Conservation (phyloP, 2,797 vertebrate species). For the Sitta carolinensis region DNA sequence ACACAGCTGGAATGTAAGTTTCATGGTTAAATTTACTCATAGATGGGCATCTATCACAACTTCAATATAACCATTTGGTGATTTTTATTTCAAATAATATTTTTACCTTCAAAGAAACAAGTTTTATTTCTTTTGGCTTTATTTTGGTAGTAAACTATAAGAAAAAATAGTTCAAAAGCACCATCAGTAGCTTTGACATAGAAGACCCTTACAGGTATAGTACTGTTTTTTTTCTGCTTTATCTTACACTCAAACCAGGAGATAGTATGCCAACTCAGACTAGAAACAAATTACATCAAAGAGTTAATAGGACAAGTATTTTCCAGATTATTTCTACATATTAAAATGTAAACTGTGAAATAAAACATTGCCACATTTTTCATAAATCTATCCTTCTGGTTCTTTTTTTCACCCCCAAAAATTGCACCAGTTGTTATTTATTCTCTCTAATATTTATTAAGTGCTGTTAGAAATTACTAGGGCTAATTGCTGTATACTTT, state of each 20-base stretch:
- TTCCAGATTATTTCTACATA: background rate
- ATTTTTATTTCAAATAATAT: background rate
- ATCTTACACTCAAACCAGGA: background rate
- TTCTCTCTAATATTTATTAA: background rate
- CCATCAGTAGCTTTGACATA: background rate
- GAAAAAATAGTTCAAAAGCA: background rate
- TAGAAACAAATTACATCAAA: background rate
- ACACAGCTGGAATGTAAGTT: background rate
- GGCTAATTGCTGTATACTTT: background rate
- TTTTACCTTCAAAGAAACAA: background rate
- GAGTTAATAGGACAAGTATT: background rate
- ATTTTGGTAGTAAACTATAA: background rate
- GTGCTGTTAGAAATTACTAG: background rate
- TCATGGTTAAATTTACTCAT: background rate
- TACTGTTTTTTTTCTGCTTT: background rate
- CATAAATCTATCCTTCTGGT: background rate
- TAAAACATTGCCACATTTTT: background rate
- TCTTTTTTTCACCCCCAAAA: fast-evolving
- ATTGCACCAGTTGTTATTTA: background rate
- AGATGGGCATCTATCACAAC: background rate
- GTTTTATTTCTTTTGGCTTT: background rate
- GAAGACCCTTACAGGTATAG: background rate
- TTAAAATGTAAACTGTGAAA: background rate
- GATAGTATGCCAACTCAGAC: background rate
- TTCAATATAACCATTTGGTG: background rate